phyloP scores from a whole-genome alignment of 2,113 vertebrate genomes.

The Macaca nemestrina region DNA sequence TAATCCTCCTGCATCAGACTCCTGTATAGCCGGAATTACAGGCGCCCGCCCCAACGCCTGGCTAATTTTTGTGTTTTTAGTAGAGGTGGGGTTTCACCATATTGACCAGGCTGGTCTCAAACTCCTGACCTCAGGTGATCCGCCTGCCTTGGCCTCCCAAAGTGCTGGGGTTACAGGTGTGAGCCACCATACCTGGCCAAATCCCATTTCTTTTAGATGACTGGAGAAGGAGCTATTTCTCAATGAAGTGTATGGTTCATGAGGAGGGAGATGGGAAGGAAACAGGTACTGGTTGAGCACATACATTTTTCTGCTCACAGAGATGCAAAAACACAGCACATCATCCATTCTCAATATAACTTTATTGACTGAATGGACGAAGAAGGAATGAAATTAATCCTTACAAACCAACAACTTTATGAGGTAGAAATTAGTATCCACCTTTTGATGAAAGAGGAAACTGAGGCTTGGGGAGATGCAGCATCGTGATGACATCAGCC shows the following conservation, averaged over 20 bases:
- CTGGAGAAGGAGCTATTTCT: background rate
- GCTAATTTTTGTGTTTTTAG: no score
- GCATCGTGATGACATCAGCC: rapidly evolving
- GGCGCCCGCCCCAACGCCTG: no score
- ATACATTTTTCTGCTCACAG: rapidly evolving
- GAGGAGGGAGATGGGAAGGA: background rate
- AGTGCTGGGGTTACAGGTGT: no score
- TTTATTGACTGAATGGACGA: background rate
- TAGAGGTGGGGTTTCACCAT: no score
- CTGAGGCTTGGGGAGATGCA: background rate
- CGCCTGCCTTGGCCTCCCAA: no score
- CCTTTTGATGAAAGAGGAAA: background rate
- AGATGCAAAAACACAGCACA: rapidly evolving
- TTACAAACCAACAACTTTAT: background rate
- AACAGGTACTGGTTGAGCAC: background rate
- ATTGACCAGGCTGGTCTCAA: no score
- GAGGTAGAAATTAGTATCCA: background rate
- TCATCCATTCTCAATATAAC: rapidly evolving
- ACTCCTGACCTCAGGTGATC: no score
- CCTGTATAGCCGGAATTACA: no score
- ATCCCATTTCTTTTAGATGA: background rate
- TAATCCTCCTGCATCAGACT: no score
- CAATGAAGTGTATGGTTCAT: rapidly evolving
- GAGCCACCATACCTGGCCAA: no score
- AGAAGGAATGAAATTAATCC: background rate